phyloP scores from a whole-genome alignment of 1,140 invertebrate species.

The Grapholita molesta region DNA sequence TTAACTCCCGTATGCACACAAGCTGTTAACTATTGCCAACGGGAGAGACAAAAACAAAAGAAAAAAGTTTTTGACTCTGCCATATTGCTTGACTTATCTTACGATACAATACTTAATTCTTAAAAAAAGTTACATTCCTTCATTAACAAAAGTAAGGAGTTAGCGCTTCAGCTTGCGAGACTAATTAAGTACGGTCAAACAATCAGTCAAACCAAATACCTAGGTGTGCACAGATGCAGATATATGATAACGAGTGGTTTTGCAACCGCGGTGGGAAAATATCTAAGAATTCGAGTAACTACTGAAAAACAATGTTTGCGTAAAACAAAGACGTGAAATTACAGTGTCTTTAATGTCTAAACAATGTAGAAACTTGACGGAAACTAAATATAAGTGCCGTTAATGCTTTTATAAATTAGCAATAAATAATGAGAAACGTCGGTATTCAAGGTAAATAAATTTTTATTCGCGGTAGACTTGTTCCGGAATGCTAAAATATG shows the following conservation, averaged over 20 bases:
- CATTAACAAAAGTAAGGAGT: not conserved
- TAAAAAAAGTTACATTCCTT: too few species aligned
- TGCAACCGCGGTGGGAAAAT: conserved; percentile 62
- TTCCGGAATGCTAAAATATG: not conserved
- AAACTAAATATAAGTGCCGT: too few species aligned
- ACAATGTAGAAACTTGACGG: not conserved
- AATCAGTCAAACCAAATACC: not conserved
- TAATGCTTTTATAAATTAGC: too few species aligned
- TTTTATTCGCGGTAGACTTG: too few species aligned
- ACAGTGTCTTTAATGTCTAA: conserved; percentile 19
- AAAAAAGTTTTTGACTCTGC: too few species aligned
- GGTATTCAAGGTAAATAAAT: too few species aligned
- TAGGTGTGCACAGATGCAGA: conserved; percentile 26
- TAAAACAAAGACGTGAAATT: conserved; percentile 58
- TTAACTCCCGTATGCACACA: too few species aligned
- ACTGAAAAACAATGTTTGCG: conserved; percentile 52
- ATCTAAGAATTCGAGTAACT: conserved; percentile 49
- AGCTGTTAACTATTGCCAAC: too few species aligned
- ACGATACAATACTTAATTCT: too few species aligned
- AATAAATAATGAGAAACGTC: too few species aligned
- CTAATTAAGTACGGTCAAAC: not conserved
- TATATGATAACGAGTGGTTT: conserved; percentile 41
- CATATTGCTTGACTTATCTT: too few species aligned
- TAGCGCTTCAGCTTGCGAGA: not conserved
- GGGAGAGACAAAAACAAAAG: too few species aligned